phyloP scores from a whole-genome alignment of 2,113 vertebrate species.

The Python bivittatus region DNA sequence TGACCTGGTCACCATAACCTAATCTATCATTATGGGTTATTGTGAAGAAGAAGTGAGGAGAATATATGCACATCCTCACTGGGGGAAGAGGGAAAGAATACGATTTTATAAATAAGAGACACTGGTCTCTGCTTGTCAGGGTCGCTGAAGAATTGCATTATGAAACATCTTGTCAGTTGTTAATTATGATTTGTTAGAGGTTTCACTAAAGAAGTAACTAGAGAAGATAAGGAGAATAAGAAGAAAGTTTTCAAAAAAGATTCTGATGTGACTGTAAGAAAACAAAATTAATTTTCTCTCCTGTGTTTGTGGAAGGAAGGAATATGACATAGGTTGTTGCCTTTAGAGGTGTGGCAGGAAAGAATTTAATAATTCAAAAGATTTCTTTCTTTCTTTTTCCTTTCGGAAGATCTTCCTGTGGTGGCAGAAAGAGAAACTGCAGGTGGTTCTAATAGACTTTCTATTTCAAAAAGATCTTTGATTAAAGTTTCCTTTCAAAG shows the following conservation, averaged over 20 bases:
- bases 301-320: neutral
- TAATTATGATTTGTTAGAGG: neutral
- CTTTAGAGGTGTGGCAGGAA: neutral
- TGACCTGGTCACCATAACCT: neutral
- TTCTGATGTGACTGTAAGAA: no score
- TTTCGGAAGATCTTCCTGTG: neutral
- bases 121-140: no score
- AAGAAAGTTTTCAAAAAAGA: neutral
- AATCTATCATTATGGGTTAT: neutral
- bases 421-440: neutral
- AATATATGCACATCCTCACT: neutral
- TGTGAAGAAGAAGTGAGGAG: neutral
- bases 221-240: neutral
- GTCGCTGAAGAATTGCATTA: neutral
- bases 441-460: constrained; percentile 15
- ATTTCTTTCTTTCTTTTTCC: neutral
- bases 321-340: neutral
- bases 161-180: no score
- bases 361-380: neutral
- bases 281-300: neutral
- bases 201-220: neutral
- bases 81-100: neutral
- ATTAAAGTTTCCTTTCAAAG: neutral
- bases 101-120: neutral
- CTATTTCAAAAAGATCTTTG: constrained; percentile 18